phyloP scores from a whole-genome alignment of 2,888 invertebrate species.

The Clusia tigrina region DNA sequence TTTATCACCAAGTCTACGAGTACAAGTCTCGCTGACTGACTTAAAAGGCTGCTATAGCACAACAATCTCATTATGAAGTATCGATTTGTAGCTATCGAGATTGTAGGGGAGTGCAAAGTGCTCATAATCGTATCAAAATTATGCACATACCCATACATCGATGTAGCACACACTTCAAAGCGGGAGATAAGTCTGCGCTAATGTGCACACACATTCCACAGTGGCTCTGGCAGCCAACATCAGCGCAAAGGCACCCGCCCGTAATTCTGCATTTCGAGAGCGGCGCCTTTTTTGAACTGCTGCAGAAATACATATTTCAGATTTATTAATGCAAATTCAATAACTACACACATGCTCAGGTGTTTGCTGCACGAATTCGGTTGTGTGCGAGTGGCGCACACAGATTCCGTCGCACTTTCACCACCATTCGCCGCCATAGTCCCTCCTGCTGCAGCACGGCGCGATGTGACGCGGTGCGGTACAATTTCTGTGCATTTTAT shows the following conservation, averaged over 20 bases:
- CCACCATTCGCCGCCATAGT: background rate
- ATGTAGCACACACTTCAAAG: too few species aligned
- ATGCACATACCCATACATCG: too few species aligned
- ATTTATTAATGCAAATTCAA: slow-evolving; percentile 31
- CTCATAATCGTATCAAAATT: too few species aligned
- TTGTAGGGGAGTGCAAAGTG: too few species aligned
- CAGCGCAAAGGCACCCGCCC: background rate
- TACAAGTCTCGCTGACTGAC: too few species aligned
- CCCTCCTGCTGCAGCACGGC: background rate
- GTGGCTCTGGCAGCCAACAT: too few species aligned
- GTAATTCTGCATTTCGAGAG: background rate
- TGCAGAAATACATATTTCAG: slow-evolving; percentile 18
- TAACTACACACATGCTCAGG: slow-evolving; percentile 28
- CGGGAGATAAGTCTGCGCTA: too few species aligned
- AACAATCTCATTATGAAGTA: too few species aligned
- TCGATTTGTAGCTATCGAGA: too few species aligned
- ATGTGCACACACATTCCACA: too few species aligned
- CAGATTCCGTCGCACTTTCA: slow-evolving; percentile 16
- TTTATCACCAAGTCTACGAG: too few species aligned
- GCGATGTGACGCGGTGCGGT: background rate
- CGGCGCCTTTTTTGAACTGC: slow-evolving; percentile 4
- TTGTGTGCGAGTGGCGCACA: slow-evolving; percentile 1
- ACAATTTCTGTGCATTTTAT: slow-evolving; percentile 43
- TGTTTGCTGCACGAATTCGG: slow-evolving; percentile 14
- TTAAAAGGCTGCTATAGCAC: too few species aligned